These are phyloP conservation scores for Rhea pennata DNA, from an alignment of 2,113 vertebrate species.

Conservation along the genomic window DNA sequence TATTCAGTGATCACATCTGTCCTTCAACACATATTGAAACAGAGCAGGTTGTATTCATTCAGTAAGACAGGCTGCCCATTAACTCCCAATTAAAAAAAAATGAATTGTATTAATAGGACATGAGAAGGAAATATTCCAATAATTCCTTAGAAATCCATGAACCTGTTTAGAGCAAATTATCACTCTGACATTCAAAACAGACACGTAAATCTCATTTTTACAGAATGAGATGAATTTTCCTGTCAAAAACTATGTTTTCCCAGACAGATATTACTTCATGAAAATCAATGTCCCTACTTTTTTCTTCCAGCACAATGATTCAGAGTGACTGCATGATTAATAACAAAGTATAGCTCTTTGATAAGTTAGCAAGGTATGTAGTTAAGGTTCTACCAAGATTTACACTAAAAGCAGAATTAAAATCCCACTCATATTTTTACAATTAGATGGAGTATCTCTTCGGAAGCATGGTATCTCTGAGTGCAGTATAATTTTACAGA, in stretches of 20 bases:
- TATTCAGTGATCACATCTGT: background rate
- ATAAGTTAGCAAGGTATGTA: background rate
- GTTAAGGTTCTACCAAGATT: background rate
- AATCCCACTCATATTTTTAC: background rate
- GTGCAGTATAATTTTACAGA: background rate
- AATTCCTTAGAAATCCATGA: background rate
- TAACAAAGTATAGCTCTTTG: background rate
- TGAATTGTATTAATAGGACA: background rate
- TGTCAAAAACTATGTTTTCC: background rate
- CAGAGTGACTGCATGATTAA: background rate
- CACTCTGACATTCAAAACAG: background rate
- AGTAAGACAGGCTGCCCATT: background rate
- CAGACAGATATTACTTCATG: background rate
- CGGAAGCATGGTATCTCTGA: background rate
- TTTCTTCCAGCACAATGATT: background rate
- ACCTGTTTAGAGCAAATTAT: background rate
- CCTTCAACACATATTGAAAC: background rate
- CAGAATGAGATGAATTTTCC: background rate
- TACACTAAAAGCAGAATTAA: background rate
- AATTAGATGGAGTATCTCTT: background rate
- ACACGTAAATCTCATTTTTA: background rate
- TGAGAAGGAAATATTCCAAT: background rate
- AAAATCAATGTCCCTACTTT: background rate
- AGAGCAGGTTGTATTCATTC: background rate
- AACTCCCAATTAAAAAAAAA: background rate